Base-by-base conservation (phyloP, 2,888 invertebrate genomes). In the Dynastes hyllus region DNA sequence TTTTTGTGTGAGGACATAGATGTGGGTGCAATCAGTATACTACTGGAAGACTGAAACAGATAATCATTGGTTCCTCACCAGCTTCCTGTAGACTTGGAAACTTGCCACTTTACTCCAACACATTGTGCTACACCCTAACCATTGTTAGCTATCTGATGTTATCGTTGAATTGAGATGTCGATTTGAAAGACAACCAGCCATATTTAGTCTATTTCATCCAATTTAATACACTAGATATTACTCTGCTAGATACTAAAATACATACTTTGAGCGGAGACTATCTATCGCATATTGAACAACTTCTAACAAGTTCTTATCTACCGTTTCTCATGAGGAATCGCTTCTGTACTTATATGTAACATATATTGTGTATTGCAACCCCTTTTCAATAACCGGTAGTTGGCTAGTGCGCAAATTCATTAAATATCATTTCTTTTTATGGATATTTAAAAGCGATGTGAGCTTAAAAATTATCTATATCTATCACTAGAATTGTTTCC, bases 1-100 rank as follows among this genome's bases (percentile, higher is more conserved):
- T 45, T 45, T 45, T 45, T 45, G 8, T 11, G 8, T 45, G 11
- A 2, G 45, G 9, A 45, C 11, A 45, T 8, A 55, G 71, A 71
- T 71, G 55, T 32, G 71, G 55, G 40, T 70, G 76, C 53, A 80
- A 81, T 79, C 82, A 82, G 82, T 83, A 82, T 37, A 37, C 32
- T 37, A 45, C 45, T 45, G 80, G 83, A 86, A 87, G 85, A 87
- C 87, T 86, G 87, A 86, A 86, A 85, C 86, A 88, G 88, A 88
- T 88, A 87, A 88, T 88, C 88, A 88, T 85, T 86, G 86, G 61
- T 85, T 84, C 86, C 87, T 84, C 85, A 85, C 84, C 85, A 87
- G 45, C 86, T 88, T 88, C 88, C 88, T 87, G 88, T 84, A 87
- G 86, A 88, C 87, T 87, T 87, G 86, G 86, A 87, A 88, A 88